phyloP scores from a whole-genome alignment of 2,797 vertebrate genomes.

The Coregonus suidteri region DNA sequence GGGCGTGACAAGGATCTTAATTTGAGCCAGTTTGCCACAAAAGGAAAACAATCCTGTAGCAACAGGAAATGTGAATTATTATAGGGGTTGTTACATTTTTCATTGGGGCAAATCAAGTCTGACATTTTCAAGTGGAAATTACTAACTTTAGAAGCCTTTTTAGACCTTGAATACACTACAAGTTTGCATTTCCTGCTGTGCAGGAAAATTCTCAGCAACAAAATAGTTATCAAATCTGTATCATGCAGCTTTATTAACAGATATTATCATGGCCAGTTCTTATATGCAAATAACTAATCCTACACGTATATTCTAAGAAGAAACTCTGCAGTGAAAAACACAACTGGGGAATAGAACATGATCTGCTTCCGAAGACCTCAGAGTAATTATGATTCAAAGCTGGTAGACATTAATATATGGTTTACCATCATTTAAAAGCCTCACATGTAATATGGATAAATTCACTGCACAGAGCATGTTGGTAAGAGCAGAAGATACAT shows the following conservation, averaged over 20 bases:
- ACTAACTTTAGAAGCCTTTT: no score
- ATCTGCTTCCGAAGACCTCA: not conserved
- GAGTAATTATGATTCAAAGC: no score
- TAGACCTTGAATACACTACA: no score
- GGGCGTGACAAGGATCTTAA: no score
- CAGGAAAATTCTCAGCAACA: no score
- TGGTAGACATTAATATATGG: not conserved
- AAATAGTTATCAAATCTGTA: not conserved
- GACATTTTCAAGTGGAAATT: no score
- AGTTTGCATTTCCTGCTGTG: no score
- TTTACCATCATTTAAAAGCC: not conserved
- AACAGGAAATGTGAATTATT: no score
- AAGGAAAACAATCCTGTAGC: no score
- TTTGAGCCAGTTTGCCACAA: no score
- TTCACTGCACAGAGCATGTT: not conserved
- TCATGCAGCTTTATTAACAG: not conserved
- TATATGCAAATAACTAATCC: not conserved
- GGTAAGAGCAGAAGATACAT: not conserved
- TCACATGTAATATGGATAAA: not conserved
- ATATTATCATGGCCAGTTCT: not conserved
- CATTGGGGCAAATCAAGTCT: no score
- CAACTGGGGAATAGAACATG: not conserved
- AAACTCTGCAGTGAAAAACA: not conserved
- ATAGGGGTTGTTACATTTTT: no score
- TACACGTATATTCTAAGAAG: constrained; percentile 3